Evolutionary conservation across 1,140 invertebrate species (phyloP).

Genomic region (Plodia interpunctella): DNA sequence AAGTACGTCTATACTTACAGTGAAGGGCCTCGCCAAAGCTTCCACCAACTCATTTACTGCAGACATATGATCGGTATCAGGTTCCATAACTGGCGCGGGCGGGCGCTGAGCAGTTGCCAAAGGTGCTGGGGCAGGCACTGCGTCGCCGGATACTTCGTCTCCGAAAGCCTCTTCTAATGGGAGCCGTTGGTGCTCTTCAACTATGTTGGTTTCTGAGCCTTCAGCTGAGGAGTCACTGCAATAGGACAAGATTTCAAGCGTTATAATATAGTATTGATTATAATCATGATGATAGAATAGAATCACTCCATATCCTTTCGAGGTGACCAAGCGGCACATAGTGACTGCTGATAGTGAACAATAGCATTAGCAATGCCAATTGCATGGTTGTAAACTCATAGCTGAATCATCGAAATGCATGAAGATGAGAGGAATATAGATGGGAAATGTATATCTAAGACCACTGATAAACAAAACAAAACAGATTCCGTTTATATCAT

Average conservation of each 20-base stretch:
- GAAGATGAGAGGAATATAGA: too few species aligned
- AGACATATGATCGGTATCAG: constrained; percentile 51
- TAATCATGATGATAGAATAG: too few species aligned
- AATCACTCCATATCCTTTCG: too few species aligned
- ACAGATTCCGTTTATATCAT: too few species aligned
- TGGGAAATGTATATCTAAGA: too few species aligned
- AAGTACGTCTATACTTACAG: constrained; percentile 37
- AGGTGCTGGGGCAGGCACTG: constrained; percentile 73
- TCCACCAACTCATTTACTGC: constrained; percentile 61
- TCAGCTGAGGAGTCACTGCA: constrained; percentile 58
- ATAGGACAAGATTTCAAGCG: constrained; percentile 3
- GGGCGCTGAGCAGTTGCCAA: constrained; percentile 44
- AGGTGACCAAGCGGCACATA: too few species aligned
- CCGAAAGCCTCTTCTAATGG: constrained; percentile 62
- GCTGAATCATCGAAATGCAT: too few species aligned
- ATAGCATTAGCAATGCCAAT: too few species aligned
- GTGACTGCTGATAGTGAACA: too few species aligned
- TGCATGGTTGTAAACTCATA: too few species aligned
- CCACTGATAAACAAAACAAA: too few species aligned
- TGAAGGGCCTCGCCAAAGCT: constrained; percentile 61
- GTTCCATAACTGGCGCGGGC: constrained; percentile 55
- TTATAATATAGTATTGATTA: too few species aligned
- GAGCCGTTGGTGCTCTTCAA: constrained; percentile 52
- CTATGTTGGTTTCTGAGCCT: constrained; percentile 45
- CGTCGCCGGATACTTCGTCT: constrained; percentile 65